phyloP scores from a whole-genome alignment of 2,888 invertebrate species.

The Poecilobothrus nobilitatus region DNA sequence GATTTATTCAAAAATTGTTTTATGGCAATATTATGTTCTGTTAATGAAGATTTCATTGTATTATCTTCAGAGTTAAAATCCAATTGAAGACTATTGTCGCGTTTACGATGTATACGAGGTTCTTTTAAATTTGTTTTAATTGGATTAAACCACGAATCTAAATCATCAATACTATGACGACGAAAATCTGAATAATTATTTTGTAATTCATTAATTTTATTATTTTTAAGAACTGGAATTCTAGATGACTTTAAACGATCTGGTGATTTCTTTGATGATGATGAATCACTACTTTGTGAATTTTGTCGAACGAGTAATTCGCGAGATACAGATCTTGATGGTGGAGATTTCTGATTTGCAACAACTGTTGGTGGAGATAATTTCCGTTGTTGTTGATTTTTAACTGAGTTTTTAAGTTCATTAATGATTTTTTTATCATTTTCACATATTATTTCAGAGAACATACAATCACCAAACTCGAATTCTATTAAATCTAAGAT shows the following conservation, averaged over 20 bases:
- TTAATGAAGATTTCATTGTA: not conserved
- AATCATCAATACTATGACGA: conserved; percentile 25
- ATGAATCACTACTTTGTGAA: not conserved
- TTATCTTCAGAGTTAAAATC: not conserved
- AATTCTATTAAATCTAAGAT: conserved; percentile 18
- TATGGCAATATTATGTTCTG: not conserved
- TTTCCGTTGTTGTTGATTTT: not conserved
- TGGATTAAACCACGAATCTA: conserved; percentile 25
- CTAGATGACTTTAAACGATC: conserved; percentile 12
- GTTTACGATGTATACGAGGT: conserved; percentile 11
- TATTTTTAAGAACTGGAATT: conserved; percentile 16
- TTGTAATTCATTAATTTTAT: conserved; percentile 9
- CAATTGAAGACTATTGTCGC: conserved; percentile 18
- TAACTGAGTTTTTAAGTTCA: conserved; percentile 15
- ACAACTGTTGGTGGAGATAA: conserved; percentile 8
- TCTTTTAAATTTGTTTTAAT: conserved; percentile 13
- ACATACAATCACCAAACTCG: conserved; percentile 20
- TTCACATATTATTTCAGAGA: conserved; percentile 13
- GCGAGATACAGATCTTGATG: not conserved
- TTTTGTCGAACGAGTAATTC: not conserved
- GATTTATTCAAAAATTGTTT: not conserved
- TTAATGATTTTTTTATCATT: conserved; percentile 17
- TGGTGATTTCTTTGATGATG: conserved; percentile 3
- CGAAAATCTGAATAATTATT: conserved; percentile 16
- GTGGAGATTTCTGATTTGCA: not conserved